Evolutionary conservation across 1,140 invertebrate genomes (phyloP), one percentile per base, ranked within the genome.

Genomic region (Sminthurinus signatus): DNA sequence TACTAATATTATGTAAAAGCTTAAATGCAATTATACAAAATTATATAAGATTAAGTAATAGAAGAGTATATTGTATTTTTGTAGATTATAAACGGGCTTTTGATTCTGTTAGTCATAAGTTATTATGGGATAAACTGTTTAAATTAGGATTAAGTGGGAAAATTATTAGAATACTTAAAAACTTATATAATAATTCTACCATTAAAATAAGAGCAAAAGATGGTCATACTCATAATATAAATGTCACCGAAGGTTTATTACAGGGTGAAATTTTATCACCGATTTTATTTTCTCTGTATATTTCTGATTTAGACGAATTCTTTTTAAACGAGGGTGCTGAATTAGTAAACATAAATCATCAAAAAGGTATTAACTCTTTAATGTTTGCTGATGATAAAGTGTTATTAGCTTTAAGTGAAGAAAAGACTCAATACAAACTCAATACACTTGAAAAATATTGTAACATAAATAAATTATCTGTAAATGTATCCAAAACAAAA

Each of bases 381-480:
- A 28, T 65, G 12, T 69, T 39, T 48, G 67, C 67, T 2, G 67
- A 69, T 23, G 67, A 69, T 29, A 56, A 60, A 0, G 54, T 51
- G 0, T 0, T 62, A 5, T 12, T 69, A 2, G 67, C 51, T 1
- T 10, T n/a, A 2, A 44, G 28, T 23, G 21, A 27, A 31, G 2
- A 27, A n/a, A 23, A 48, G 23, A 17, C 66, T 1, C 63, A 62
- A 39, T 2, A 21, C 14, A 69, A 69, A 65, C 51, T 69, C 3
- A 28, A 62, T 19, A 27, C 21, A 15, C 2, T 65, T 1, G 12
- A 14, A 3, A 23, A 44, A 1, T 69, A 61, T 21, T 62, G 62
- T 31, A n/a, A 56, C 5, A 8, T 14, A 28, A 44, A 57, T 28
- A n/a, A n/a, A n/a, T n/a, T n/a, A n/a, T n/a, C n/a, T n/a, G n/a